These are phyloP conservation scores for Nymphalis c-album DNA, from an alignment of 2,888 invertebrate species.

Conservation along the genomic window DNA sequence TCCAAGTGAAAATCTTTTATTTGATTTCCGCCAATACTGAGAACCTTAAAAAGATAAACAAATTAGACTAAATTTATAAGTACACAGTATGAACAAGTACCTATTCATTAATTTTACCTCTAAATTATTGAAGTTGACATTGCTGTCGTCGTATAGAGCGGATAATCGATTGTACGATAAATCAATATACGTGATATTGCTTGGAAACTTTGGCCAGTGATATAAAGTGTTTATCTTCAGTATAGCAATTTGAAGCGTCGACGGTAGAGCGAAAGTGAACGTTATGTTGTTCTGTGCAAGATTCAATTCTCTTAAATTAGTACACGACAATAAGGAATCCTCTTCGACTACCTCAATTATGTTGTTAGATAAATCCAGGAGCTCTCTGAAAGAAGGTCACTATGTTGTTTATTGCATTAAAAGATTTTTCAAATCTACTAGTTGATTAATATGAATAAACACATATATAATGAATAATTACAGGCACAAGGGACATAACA, in stretches of 20 bases:
- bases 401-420: background rate
- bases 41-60: slow-evolving; percentile 55
- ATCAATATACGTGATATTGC: slow-evolving; percentile 69
- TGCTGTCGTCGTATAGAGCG: slow-evolving; percentile 61
- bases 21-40: slow-evolving; percentile 73
- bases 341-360: slow-evolving; percentile 71
- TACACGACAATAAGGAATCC: slow-evolving; percentile 61
- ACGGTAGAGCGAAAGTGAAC: slow-evolving; percentile 64
- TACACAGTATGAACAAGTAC: background rate
- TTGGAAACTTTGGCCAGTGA: slow-evolving; percentile 72
- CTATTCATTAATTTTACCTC: slow-evolving; percentile 58
- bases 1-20: slow-evolving; percentile 70
- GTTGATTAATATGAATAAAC: too few species aligned
- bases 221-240: slow-evolving; percentile 68
- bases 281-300: slow-evolving; percentile 75
- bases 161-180: slow-evolving; percentile 69
- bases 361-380: slow-evolving; percentile 73
- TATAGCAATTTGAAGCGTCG: slow-evolving; percentile 65
- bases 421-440: background rate
- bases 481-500: too few species aligned
- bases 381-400: slow-evolving; percentile 57
- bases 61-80: background rate
- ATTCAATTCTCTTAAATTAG: slow-evolving; percentile 68
- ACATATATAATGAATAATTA: too few species aligned
- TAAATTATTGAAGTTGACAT: slow-evolving; percentile 68